Conservation (phyloP, 2,888 invertebrate genomes). For the Euproctis similis region DNA sequence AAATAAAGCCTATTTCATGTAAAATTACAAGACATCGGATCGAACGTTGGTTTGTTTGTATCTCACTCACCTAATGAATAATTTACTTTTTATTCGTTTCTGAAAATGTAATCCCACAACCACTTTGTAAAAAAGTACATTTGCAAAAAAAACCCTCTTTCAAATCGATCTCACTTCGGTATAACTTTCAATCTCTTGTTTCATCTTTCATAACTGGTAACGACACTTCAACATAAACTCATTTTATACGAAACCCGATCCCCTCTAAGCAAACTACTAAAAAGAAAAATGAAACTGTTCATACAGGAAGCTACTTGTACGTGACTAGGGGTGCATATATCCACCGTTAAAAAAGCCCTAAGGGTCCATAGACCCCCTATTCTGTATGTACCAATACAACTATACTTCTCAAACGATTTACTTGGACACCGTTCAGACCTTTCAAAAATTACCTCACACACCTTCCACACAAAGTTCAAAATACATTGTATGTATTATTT, state of each 20-base stretch:
- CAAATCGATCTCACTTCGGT: too few species aligned
- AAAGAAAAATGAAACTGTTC: slow-evolving; percentile 66
- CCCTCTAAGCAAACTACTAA: slow-evolving; percentile 25
- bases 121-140: too few species aligned
- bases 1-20: too few species aligned
- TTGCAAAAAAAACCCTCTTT: too few species aligned
- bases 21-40: too few species aligned
- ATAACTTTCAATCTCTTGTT: too few species aligned
- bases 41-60: too few species aligned
- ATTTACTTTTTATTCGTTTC: too few species aligned
- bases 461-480: background rate
- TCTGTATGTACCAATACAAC: slow-evolving; percentile 12
- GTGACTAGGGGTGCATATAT: slow-evolving; percentile 72
- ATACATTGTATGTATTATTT: background rate
- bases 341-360: slow-evolving; percentile 66
- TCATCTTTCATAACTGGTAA: background rate
- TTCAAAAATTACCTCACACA: slow-evolving; percentile 13
- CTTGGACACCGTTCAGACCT: slow-evolving; percentile 13
- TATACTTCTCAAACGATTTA: slow-evolving; percentile 20
- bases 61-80: too few species aligned
- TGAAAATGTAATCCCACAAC: too few species aligned
- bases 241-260: slow-evolving; percentile 17
- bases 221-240: background rate
- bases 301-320: slow-evolving; percentile 70
- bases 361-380: slow-evolving; percentile 35